Evolutionary conservation across 2,888 invertebrate genomes (phyloP).

Genomic region (Microplitis deprimator): DNA sequence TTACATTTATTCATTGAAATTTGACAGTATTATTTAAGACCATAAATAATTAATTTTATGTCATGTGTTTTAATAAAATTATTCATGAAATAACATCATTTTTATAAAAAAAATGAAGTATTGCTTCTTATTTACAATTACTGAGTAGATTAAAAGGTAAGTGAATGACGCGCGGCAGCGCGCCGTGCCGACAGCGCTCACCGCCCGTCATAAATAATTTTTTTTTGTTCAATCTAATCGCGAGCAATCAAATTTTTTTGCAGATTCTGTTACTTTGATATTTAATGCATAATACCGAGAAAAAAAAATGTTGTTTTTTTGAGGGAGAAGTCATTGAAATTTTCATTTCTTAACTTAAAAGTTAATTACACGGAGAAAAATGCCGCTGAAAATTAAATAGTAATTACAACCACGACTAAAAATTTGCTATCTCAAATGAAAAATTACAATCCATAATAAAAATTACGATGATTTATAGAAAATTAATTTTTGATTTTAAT

Average conservation of each 20-base stretch:
- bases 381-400: too few species aligned
- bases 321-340: background rate
- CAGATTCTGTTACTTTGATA: background rate
- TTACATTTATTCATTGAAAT: too few species aligned
- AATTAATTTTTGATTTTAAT: too few species aligned
- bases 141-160: background rate
- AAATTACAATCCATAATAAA: too few species aligned
- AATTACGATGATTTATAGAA: too few species aligned
- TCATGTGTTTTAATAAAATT: too few species aligned
- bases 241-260: background rate
- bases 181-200: slow-evolving; percentile 12
- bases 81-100: background rate
- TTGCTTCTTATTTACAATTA: slow-evolving; percentile 1
- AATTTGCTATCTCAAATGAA: too few species aligned
- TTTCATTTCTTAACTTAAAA: slow-evolving; percentile 6
- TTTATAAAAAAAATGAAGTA: slow-evolving; percentile 4
- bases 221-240: background rate
- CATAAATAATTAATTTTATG: too few species aligned
- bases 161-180: slow-evolving; percentile 7
- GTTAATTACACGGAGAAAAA: too few species aligned
- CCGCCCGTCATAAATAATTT: background rate
- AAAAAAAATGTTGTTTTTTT: background rate
- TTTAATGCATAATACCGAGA: background rate
- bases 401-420: too few species aligned
- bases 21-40: too few species aligned